Evolutionary conservation across 2,797 vertebrate genomes (phyloP).

Genomic region (Sebastes cheni): DNA sequence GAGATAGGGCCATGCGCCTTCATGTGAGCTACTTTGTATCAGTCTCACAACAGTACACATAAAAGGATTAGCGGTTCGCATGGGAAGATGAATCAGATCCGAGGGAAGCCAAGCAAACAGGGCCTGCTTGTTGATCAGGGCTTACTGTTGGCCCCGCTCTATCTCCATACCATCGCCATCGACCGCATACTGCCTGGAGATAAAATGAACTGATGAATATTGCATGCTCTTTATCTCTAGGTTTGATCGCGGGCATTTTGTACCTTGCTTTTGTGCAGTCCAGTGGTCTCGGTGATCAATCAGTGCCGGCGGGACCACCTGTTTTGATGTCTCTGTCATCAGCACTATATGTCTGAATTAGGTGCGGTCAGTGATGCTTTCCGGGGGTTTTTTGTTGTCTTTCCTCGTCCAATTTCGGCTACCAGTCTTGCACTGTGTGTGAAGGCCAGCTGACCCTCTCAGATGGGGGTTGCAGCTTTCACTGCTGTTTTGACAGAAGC

Average conservation of each 20-base stretch:
- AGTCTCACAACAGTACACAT: conserved; percentile 39
- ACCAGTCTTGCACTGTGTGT: conserved; percentile 4
- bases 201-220: not conserved
- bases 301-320: not conserved
- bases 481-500: conserved; percentile 52
- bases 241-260: not conserved
- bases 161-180: not conserved
- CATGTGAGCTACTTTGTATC: no score
- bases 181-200: not conserved
- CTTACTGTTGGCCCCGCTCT: not conserved
- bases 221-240: not conserved
- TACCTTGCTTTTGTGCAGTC: not conserved
- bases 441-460: conserved; percentile 23
- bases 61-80: conserved; percentile 38
- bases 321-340: not conserved
- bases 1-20: no score
- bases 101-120: conserved; percentile 25
- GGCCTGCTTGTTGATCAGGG: conserved; percentile 22
- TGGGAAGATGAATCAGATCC: conserved; percentile 43
- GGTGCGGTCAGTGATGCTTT: not conserved
- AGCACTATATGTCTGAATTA: not conserved
- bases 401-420: conserved; percentile 35
- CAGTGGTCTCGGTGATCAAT: not conserved
- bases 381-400: not conserved
- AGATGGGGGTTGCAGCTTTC: conserved; percentile 24